Base-by-base conservation (phyloP, 1,140 invertebrate genomes). In the Caenorhabditis briggsae region DNA sequence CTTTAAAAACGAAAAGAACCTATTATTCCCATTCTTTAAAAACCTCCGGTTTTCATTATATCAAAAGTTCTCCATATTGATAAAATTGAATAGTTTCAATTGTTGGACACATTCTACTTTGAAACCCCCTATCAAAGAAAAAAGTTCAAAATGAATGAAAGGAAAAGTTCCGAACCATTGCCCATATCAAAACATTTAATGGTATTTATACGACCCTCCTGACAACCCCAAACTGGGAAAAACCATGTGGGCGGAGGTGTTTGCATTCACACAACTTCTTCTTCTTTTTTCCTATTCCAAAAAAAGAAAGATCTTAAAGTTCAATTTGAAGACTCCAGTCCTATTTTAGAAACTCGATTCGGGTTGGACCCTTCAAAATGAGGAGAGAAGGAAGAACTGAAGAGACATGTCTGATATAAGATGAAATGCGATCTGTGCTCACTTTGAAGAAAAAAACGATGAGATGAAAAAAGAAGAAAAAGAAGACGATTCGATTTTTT, bases 391-490 rank as follows among this genome's bases (percentile, higher is more conserved):
- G 41, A 7, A 5, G 46, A 48, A 12, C 14, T 9, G n/a, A 78
- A 14, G 59, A 61, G 59, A 61, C 23, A 61, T 61, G 43, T 78
- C 46, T 78, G 70, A 78, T 78, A 78, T 78, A 46, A 78, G 70
- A 78, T 78, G 70, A 78, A 78, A 78, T 50, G 70, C 70, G 70
- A 78, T 78, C 70, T 78, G 70, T 78, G 70, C 70, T 78, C 70
- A 78, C 20, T 50, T 33, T 20, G 70, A 50, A 78, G 33, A 78
- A 61, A 61, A n/a, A 58, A n/a, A n/a, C 16, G 56, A 58, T 58
- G 56, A 25, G 20, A 23, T 53, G n/a, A 6, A 50, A 20, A 50
- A 12, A n/a, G 23, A 46, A 23, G 50, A 70, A 46, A 8, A 25
- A 41, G 12, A 41, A 11, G 18, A 64, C 41, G 46, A 43, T 33